These are phyloP conservation scores for Ferdinandea cuprea DNA, from an alignment of 2,888 invertebrate genomes.

Conservation along the genomic window DNA sequence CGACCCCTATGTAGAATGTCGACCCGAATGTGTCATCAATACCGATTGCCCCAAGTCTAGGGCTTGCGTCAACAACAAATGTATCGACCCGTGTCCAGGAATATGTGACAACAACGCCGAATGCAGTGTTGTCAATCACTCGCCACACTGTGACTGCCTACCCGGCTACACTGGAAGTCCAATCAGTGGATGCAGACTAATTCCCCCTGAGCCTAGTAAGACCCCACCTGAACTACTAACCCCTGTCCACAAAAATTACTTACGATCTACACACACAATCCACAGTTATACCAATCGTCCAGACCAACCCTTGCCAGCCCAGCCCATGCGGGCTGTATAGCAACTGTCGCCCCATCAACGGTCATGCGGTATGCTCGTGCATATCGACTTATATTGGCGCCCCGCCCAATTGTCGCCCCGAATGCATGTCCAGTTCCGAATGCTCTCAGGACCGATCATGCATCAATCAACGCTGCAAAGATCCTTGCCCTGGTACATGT, in stretches of 20 bases:
- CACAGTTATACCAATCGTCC: conserved; percentile 80
- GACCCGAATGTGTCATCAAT: conserved; percentile 88
- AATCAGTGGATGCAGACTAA: conserved; percentile 83
- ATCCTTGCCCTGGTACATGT: conserved; percentile 93
- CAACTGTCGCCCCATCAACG: conserved; percentile 88
- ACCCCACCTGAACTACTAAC: conserved; percentile 43
- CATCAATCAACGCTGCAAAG: conserved; percentile 90
- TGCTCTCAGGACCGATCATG: conserved; percentile 92
- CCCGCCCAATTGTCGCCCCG: conserved; percentile 90
- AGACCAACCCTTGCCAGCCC: conserved; percentile 85
- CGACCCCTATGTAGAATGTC: conserved; percentile 87
- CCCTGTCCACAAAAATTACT: conserved; percentile 9
- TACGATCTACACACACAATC: conserved; percentile 67
- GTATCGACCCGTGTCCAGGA: conserved; percentile 92
- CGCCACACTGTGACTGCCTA: conserved; percentile 87
- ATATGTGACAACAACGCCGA: conserved; percentile 92
- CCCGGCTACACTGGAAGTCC: conserved; percentile 86
- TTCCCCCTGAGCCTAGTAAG: conserved; percentile 81
- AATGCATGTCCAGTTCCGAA: conserved; percentile 92
- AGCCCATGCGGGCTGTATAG: conserved; percentile 93
- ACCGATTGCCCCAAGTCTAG: conserved; percentile 86
- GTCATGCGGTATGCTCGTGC: conserved; percentile 92
- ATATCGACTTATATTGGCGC: conserved; percentile 90
- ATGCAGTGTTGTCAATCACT: conserved; percentile 87
- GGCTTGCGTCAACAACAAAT: conserved; percentile 90